phyloP scores from a whole-genome alignment of 2,113 vertebrate species.

The Panurus biarmicus region DNA sequence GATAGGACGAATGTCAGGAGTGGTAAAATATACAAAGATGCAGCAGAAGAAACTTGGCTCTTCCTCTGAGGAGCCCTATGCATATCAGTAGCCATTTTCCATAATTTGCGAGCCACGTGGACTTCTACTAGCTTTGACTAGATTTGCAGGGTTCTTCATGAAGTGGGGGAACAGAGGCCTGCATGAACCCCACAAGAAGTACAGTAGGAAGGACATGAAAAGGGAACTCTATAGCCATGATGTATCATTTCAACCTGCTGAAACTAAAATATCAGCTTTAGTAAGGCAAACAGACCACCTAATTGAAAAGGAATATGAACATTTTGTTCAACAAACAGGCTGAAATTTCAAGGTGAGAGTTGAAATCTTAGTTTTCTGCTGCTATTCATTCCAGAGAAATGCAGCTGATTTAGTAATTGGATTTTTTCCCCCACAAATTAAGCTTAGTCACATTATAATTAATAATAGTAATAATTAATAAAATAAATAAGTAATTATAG shows the following conservation, averaged over 20 bases:
- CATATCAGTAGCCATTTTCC: neutral
- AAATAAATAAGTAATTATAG: neutral
- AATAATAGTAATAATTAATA: neutral
- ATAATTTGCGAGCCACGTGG: accelerated
- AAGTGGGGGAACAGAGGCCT: neutral
- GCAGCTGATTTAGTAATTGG: neutral
- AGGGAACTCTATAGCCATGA: neutral
- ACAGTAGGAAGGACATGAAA: neutral
- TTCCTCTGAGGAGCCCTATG: neutral
- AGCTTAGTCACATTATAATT: neutral
- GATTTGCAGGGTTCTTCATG: neutral
- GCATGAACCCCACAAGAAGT: neutral
- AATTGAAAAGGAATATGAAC: neutral
- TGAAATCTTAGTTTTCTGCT: neutral
- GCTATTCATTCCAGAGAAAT: neutral
- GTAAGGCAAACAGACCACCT: neutral
- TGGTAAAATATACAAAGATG: neutral
- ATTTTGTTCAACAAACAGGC: neutral
- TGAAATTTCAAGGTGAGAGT: neutral
- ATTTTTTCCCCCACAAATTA: neutral
- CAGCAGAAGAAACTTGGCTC: neutral
- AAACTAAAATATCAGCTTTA: neutral
- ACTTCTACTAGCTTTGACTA: neutral
- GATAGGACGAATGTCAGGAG: neutral
- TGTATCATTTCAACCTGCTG: neutral